A percentile compares a stretch with the other conserved stretches of the same genome.
Evolutionary conservation across 2,797 vertebrate species (phyloP).

Genomic region (Cirrhinus molitorella): DNA sequence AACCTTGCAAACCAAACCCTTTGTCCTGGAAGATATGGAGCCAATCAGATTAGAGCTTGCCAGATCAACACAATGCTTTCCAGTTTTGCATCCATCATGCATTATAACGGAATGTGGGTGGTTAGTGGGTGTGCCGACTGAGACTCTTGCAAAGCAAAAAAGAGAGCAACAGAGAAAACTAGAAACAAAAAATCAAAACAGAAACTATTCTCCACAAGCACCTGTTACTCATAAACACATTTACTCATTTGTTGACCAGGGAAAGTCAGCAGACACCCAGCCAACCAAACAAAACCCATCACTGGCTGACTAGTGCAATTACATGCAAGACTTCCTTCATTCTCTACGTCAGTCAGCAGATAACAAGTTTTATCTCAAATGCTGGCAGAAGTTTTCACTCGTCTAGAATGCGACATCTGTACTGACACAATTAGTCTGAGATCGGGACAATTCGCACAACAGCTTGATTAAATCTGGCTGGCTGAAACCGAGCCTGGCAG

Average conservation of each 20-base stretch:
- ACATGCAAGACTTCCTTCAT: constrained; percentile 47
- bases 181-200: neutral
- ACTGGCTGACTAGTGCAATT: constrained; percentile 33
- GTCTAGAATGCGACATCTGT: constrained; percentile 46
- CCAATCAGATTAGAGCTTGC: constrained; percentile 7
- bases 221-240: constrained; percentile 42
- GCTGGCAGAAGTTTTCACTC: constrained; percentile 32
- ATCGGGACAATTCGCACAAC: constrained; percentile 40
- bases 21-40: neutral
- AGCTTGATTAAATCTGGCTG: constrained; percentile 53
- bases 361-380: constrained; percentile 44
- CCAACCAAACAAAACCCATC: constrained; percentile 34
- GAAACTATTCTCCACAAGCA: neutral
- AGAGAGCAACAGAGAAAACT: neutral
- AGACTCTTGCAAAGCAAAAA: constrained; percentile 6
- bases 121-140: neutral
- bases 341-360: constrained; percentile 34
- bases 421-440: constrained; percentile 46
- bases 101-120: neutral
- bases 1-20: neutral
- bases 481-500: constrained; percentile 42
- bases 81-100: neutral
- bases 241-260: constrained; percentile 31
- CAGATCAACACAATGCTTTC: constrained; percentile 3
- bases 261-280: constrained; percentile 21